Conservation (phyloP, 2,113 vertebrate genomes). For the Okapia johnstoni region DNA sequence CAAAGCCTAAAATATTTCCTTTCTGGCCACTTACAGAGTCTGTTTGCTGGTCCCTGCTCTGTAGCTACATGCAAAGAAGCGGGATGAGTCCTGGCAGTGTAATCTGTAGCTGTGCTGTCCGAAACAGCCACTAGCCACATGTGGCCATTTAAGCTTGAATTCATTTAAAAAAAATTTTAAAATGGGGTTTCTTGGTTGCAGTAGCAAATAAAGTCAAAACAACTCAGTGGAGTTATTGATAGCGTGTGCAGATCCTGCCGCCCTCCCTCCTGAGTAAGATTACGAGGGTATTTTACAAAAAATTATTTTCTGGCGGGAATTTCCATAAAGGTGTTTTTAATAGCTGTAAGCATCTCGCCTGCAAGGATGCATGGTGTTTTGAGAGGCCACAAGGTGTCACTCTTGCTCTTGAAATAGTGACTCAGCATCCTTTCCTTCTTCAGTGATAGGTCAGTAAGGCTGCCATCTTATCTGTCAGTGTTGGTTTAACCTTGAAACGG, state of each 20-base stretch:
- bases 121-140: not conserved
- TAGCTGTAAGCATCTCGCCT: not conserved
- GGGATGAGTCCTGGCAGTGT: not conserved
- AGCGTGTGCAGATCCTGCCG: not conserved
- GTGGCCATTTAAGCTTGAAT: not conserved
- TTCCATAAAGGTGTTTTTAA: not conserved
- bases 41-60: not conserved
- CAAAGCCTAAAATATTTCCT: not conserved
- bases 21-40: not conserved
- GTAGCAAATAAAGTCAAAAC: not conserved
- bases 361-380: not conserved
- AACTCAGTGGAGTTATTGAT: not conserved
- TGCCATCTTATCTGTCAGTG: slow-evolving; percentile 42
- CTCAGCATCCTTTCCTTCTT: slow-evolving; percentile 29
- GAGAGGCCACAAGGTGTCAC: slow-evolving; percentile 59
- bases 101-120: not conserved
- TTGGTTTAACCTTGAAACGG: slow-evolving; percentile 25
- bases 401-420: slow-evolving; percentile 46
- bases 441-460: not conserved
- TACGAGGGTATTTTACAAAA: not conserved
- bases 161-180: not conserved
- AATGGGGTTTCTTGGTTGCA: not conserved
- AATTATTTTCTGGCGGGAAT: not conserved
- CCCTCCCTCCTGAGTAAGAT: not conserved
- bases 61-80: not conserved